Evolutionary conservation across 2,888 invertebrate species (phyloP), one percentile per base, ranked within the genome.

Genomic region (Drosophila borealis): DNA sequence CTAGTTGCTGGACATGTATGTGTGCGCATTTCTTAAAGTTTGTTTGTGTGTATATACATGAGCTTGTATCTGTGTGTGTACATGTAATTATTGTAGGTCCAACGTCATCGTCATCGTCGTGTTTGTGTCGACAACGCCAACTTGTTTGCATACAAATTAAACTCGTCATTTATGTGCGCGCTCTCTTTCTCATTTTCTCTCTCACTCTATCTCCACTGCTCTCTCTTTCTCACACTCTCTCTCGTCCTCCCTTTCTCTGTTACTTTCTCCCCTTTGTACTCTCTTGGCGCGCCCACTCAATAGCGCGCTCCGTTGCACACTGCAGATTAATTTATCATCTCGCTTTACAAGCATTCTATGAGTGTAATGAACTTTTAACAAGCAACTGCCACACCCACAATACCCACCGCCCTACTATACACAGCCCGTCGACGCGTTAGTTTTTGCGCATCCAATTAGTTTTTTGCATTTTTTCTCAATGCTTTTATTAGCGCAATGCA

Each of bases 131-230:
- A 74, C 80, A 82, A 66, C 75, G 81, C 85, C 85, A 85, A 81
- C 87, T 85, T 86, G 88, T 86, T 89, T 85, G 89, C 88, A 89
- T 89, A 87, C 87, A 89, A 89, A 89, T 89, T 89, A 89, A 89
- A 89, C 86, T 89, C 89, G 75, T 83, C 83, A 84, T 85, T 83
- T 85, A 82, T 81, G 81, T 71, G 73, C 71, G 34, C 84, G 50
- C 70, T 55, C 63, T 67, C 48, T 42, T 41, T 33, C 41, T 34
- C 48, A 39, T 45, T 44, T 33, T 48, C 41, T n/a, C 33, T n/a
- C 53, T 39, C 46, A 19, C 9, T 17, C 37, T 34, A 4, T 41
- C 14, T 39, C 39, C 21, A 37, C 13, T 48, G 4, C 29, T 9
- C 41, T 36, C 42, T 37, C 9, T 9, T 11, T 9, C 25, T 39